Conservation (phyloP, 1,140 invertebrate species). For the Hyphantria cunea region DNA sequence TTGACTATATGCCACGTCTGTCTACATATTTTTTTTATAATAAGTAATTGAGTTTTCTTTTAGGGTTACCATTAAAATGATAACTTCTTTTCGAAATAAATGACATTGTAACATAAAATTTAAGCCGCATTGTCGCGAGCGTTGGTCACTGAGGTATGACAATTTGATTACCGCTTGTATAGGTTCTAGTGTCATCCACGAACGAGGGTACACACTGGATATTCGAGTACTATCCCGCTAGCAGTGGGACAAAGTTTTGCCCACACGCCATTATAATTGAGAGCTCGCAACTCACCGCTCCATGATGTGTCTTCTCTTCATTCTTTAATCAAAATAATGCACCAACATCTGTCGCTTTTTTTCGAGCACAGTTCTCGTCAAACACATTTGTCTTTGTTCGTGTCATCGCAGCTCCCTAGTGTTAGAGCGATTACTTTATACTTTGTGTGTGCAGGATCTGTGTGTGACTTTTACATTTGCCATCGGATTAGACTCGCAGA, state of each 20-base stretch:
- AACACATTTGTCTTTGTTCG: not conserved
- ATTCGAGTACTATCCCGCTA: too few species aligned
- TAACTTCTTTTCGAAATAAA: too few species aligned
- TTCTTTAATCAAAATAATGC: constrained; percentile 50
- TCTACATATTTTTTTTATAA: too few species aligned
- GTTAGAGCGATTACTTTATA: not conserved
- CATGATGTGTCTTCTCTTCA: constrained; percentile 10
- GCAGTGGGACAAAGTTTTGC: not conserved
- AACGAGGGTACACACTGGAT: not conserved
- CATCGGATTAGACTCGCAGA: not conserved
- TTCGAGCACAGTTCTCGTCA: not conserved
- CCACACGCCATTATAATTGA: constrained; percentile 6
- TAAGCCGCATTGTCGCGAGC: not conserved
- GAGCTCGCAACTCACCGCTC: constrained; percentile 13
- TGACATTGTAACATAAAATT: constrained; percentile 1
- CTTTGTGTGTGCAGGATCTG: not conserved
- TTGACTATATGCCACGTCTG: too few species aligned
- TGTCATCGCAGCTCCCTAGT: not conserved
- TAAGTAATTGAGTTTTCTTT: too few species aligned
- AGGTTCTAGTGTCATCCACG: not conserved
- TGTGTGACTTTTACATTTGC: not conserved
- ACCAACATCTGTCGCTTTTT: not conserved
- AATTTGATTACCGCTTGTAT: constrained; percentile 6
- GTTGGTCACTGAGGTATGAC: not conserved
- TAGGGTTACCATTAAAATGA: too few species aligned